Evolutionary conservation across 2,113 vertebrate species (phyloP).

Genomic region (Orycteropus afer): DNA sequence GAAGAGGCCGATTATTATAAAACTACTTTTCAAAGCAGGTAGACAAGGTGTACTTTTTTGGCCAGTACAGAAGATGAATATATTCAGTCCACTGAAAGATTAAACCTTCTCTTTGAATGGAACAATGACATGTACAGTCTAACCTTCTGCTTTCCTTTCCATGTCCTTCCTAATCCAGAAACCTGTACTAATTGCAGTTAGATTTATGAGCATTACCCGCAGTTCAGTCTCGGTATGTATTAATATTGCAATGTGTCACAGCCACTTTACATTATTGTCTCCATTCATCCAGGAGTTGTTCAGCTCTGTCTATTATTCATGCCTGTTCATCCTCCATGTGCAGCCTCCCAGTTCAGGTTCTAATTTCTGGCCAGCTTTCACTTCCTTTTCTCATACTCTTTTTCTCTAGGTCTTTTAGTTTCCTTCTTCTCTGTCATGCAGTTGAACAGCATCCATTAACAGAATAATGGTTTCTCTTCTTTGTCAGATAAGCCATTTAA

Average conservation of each 20-base stretch:
- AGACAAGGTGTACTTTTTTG: not conserved
- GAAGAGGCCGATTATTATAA: conserved; percentile 6
- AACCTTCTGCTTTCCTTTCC: conserved; percentile 93
- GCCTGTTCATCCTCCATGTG: conserved; percentile 64
- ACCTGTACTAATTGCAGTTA: conserved; percentile 97
- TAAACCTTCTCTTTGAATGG: conserved; percentile 75
- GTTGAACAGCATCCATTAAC: conserved; percentile 43
- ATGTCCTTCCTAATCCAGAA: conserved; percentile 95
- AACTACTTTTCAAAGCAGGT: conserved; percentile 52
- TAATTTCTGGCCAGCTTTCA: conserved; percentile 42
- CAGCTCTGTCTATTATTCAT: conserved; percentile 81
- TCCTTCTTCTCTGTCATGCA: conserved; percentile 27
- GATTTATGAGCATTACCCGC: conserved; percentile 97
- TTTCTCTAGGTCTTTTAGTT: conserved; percentile 55
- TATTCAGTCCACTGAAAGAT: conserved; percentile 58
- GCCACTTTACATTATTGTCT: conserved; percentile 78
- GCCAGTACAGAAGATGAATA: conserved; percentile 47
- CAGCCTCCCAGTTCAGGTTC: conserved; percentile 33
- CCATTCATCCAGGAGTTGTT: conserved; percentile 83
- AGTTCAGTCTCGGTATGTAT: conserved; percentile 96
- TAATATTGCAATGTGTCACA: conserved; percentile 74
- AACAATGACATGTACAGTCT: conserved; percentile 83
- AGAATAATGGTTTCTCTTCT: conserved; percentile 35
- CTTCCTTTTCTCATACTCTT: conserved; percentile 63
- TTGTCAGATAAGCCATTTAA: conserved; percentile 30